Conservation (phyloP, 2,888 invertebrate genomes). For the Drosophila robusta region DNA sequence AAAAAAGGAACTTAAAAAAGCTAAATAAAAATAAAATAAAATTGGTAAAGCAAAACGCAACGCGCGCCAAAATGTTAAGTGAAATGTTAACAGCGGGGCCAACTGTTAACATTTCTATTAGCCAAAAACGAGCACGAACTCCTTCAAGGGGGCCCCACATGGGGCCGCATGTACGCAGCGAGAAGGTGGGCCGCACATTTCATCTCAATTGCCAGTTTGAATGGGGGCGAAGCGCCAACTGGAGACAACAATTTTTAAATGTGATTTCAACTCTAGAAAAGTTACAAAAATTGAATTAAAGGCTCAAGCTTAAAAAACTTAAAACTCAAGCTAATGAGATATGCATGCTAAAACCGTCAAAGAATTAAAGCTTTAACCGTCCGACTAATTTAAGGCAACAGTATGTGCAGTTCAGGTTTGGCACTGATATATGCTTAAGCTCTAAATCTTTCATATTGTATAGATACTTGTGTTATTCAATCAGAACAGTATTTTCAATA, state of each 20-base stretch:
- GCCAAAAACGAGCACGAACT: conserved; percentile 37
- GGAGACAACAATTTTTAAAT: neutral
- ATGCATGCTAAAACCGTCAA: neutral
- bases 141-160: neutral
- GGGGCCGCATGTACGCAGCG: neutral
- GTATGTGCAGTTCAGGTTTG: too few species aligned
- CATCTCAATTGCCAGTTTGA: conserved; percentile 15
- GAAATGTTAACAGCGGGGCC: conserved; percentile 72
- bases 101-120: conserved; percentile 73
- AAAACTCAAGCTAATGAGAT: neutral
- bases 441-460: too few species aligned
- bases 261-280: neutral
- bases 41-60: conserved; percentile 31
- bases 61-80: conserved; percentile 73
- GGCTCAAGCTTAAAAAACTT: neutral
- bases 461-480: neutral
- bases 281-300: neutral
- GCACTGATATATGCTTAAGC: too few species aligned
- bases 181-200: conserved; percentile 5
- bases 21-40: conserved; percentile 11
- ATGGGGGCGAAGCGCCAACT: neutral
- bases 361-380: neutral
- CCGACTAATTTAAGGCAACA: neutral
- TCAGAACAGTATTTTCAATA: neutral
- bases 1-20: conserved; percentile 5